phyloP scores from a whole-genome alignment of 2,113 vertebrate genomes.

The Himantopus leucocephalus region DNA sequence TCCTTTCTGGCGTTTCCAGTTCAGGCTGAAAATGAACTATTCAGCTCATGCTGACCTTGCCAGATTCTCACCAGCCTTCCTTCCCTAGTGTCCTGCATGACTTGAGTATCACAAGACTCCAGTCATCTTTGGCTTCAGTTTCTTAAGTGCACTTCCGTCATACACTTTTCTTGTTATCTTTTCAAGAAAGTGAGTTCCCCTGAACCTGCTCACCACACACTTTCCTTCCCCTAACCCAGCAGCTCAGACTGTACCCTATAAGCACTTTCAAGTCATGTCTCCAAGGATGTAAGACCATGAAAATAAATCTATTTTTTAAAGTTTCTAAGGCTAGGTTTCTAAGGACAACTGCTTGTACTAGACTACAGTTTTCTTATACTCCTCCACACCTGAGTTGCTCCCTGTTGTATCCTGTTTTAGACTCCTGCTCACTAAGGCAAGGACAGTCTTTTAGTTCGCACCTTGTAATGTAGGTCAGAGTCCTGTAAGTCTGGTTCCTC shows the following conservation, averaged over 20 bases:
- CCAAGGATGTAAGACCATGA: not conserved
- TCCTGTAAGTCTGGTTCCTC: not conserved
- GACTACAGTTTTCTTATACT: not conserved
- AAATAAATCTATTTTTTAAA: not conserved
- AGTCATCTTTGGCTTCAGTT: not conserved
- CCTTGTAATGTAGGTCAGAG: not conserved
- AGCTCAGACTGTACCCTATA: not conserved
- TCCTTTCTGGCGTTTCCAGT: not conserved
- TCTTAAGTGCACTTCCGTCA: not conserved
- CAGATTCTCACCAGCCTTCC: not conserved
- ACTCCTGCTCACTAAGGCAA: not conserved
- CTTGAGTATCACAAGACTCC: not conserved
- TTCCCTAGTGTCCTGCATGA: not conserved
- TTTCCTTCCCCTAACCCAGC: not conserved
- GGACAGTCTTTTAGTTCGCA: not conserved
- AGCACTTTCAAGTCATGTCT: not conserved
- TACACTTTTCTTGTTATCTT: not conserved
- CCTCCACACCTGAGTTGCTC: not conserved
- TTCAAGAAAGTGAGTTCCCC: not conserved
- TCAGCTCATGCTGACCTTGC: not conserved
- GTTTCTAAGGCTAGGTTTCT: not conserved
- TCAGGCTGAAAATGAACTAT: not conserved
- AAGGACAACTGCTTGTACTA: not conserved
- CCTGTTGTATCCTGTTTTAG: not conserved
- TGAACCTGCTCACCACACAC: not conserved